Base-by-base conservation (phyloP, 37 sponge, comb jelly and placozoan species). In the Spongilla lacustris region DNA sequence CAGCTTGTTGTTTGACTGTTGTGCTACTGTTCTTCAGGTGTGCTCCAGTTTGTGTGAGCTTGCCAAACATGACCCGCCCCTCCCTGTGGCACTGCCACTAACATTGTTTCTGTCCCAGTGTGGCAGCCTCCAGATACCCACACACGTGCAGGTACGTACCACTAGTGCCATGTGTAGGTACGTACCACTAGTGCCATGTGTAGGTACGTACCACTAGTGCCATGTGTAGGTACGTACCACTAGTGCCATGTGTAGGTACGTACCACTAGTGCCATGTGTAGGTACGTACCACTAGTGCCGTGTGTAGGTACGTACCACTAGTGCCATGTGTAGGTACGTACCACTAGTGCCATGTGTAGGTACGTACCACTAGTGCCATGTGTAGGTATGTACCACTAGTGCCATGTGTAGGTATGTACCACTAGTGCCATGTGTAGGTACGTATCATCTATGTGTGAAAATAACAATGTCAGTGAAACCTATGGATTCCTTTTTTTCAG, bases 31-130 rank as follows among this genome's bases (percentile, higher is more conserved):
- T 41, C n/a, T 73, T 17, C 73, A 73, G 73, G 73, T 73, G 73
- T 73, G 29, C 3, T 33, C n/a, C 29, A 33, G 32, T 17, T 32
- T 73, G 73, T 73, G 28, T 73, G 73, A 73, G 32, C 73, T 73
- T 21, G 73, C 28, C 27, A 25, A 17, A 73, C 19, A 29, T 32
- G 26, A 21, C 19, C 73, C 73, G 19, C 73, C 73, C 73, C 73
- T 73, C 73, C 27, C 73, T 2, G 19, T 32, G 19, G n/a, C 73
- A 29, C 28, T 73, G 19, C 14, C 73, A 14, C 32, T 14, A 29
- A 25, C 73, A 1, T 32, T 33, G 27, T 73, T 73, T 32, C 73
- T 73, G 32, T 73, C 73, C 27, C 73, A 73, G 73, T 73, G 73
- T 32, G 32, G 73, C 13, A 25, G 73, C 28, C 73, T 73, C 28